Percentiles rank a stretch among this genome's conserved stretches.
These are phyloP conservation scores for Erpobdella octoculata DNA, from an alignment of 2,888 invertebrate species.

Conservation along the genomic window DNA sequence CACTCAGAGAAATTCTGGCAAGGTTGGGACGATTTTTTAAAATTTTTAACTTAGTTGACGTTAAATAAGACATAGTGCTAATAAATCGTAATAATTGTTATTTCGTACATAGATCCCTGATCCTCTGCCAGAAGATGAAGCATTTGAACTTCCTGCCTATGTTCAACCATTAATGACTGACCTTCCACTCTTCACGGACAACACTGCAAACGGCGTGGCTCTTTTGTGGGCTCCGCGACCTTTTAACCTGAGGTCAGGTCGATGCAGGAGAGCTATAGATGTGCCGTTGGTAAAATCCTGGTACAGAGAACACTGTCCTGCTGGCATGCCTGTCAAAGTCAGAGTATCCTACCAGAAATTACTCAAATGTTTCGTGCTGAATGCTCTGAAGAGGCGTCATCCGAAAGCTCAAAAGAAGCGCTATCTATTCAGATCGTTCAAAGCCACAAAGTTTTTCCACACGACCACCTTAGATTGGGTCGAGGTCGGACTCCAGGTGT, in stretches of 20 bases:
- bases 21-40: slow-evolving; percentile 43
- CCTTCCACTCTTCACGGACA: slow-evolving; percentile 91
- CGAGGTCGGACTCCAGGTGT: slow-evolving; percentile 91
- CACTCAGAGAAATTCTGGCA: slow-evolving; percentile 61
- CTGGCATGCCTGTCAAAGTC: slow-evolving; percentile 79
- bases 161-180: slow-evolving; percentile 87
- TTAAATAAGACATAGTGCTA: background rate
- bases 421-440: slow-evolving; percentile 96
- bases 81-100: background rate
- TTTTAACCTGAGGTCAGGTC: slow-evolving; percentile 89
- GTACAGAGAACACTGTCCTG: slow-evolving; percentile 51
- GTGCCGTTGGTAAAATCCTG: slow-evolving; percentile 94
- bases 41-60: background rate
- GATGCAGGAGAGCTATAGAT: slow-evolving; percentile 86
- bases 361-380: slow-evolving; percentile 93
- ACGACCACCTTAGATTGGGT: slow-evolving; percentile 99
- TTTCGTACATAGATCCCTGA: slow-evolving; percentile 60
- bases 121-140: slow-evolving; percentile 76
- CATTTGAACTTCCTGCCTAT: slow-evolving; percentile 80
- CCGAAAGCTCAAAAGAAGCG: slow-evolving; percentile 98
- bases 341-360: slow-evolving; percentile 97
- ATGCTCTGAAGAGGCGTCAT: slow-evolving; percentile 89
- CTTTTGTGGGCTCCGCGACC: slow-evolving; percentile 95
- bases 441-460: slow-evolving; percentile 99
- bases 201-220: slow-evolving; percentile 96